A percentile compares a stretch with the other conserved stretches of the same genome.
Conservation (phyloP, 2,113 vertebrate species). For the Felis chaus region DNA sequence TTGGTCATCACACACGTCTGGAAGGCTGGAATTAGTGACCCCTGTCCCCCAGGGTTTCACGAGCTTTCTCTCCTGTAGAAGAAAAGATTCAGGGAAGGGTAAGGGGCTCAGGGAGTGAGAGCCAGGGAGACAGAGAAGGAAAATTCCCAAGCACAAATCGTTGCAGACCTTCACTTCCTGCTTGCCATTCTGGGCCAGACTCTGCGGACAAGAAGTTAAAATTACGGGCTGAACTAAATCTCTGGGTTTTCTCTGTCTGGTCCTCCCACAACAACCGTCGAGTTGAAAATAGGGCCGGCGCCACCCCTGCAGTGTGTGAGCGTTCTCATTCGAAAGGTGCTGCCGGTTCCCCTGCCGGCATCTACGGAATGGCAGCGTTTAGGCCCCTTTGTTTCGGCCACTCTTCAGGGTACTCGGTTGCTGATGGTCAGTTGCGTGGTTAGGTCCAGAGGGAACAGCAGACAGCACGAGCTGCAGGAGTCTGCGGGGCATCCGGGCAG, state of each 20-base stretch:
- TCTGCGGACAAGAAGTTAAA: background rate
- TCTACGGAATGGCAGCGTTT: background rate
- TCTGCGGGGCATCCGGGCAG: background rate
- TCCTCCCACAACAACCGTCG: background rate
- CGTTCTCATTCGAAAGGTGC: background rate
- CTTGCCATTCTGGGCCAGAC: background rate
- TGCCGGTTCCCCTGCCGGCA: background rate
- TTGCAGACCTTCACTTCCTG: background rate
- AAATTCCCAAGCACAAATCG: background rate
- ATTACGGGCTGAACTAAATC: background rate
- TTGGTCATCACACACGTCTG: background rate
- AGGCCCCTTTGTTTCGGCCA: background rate
- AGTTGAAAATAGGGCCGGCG: background rate
- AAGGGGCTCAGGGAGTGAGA: background rate
- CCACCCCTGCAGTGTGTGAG: background rate
- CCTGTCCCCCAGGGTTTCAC: background rate
- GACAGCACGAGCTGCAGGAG: fast-evolving
- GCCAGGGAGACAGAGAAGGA: background rate
- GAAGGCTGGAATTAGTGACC: background rate
- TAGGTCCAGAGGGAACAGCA: background rate
- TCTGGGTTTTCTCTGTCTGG: background rate
- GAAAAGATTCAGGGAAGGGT: background rate
- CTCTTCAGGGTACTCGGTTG: background rate
- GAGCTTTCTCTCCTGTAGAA: background rate
- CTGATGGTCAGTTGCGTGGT: background rate